Evolutionary conservation across 2,797 vertebrate species (phyloP).

Genomic region (Scarus forsteni): DNA sequence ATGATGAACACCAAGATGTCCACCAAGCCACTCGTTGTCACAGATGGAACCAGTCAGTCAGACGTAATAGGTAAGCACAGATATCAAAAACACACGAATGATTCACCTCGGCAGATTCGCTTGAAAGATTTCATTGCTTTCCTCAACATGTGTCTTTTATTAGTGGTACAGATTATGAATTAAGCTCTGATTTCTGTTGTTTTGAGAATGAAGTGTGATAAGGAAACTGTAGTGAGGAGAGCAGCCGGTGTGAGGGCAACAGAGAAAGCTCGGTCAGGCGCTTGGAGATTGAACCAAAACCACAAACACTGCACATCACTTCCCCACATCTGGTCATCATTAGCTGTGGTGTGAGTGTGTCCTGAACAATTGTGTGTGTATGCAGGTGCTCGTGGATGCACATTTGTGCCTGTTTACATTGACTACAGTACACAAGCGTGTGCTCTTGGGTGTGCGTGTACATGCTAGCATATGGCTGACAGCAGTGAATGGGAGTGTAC

Average conservation of each 20-base stretch:
- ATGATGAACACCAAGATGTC: constrained; percentile 89
- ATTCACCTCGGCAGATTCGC: background rate
- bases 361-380: constrained; percentile 44
- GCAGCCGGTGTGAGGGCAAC: constrained; percentile 18
- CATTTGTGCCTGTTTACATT: constrained; percentile 51
- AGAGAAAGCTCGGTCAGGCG: constrained; percentile 21
- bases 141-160: background rate
- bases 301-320: constrained; percentile 55
- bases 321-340: constrained; percentile 71
- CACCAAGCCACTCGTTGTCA: constrained; percentile 89
- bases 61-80: constrained; percentile 42
- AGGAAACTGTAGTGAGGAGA: constrained; percentile 14
- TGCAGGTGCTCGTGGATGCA: constrained; percentile 22
- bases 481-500: constrained; percentile 43
- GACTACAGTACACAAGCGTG: constrained; percentile 42
- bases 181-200: background rate
- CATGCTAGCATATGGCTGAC: constrained; percentile 34
- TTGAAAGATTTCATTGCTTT: background rate
- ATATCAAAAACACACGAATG: background rate
- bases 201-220: constrained; percentile 24
- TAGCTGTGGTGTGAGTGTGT: constrained; percentile 41
- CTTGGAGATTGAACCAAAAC: constrained; percentile 46
- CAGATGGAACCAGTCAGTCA: constrained; percentile 54
- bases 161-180: background rate
- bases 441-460: constrained; percentile 37